A percentile compares a stretch with the other conserved stretches of the same genome.
These are phyloP conservation scores for Prionailurus bengalensis DNA, from an alignment of 2,113 vertebrate genomes.

Conservation along the genomic window DNA sequence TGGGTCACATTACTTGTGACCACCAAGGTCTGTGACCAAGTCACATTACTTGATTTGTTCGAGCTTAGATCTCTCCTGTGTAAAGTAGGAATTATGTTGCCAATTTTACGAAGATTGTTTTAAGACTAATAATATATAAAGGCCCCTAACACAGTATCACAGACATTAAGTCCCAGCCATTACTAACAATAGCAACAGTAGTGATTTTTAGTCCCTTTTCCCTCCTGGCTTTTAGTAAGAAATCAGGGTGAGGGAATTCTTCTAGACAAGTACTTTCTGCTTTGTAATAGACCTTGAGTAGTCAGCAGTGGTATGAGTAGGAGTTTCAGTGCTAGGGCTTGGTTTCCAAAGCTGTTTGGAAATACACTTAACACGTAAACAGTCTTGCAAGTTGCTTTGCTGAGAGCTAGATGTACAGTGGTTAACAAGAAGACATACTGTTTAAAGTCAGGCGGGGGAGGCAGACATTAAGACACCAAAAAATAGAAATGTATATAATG, in stretches of 20 bases:
- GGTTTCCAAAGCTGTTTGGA: constrained; percentile 44
- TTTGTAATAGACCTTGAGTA: neutral
- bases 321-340: neutral
- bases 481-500: neutral
- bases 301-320: neutral
- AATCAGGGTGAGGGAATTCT: neutral
- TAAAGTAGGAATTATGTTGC: neutral
- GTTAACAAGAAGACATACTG: neutral
- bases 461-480: neutral
- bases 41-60: neutral
- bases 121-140: neutral
- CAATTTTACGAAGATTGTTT: constrained; percentile 1
- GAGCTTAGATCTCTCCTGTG: neutral
- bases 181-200: neutral
- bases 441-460: neutral
- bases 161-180: neutral
- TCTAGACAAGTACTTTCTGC: neutral
- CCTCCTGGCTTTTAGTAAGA: neutral
- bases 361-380: neutral
- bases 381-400: neutral
- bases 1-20: neutral
- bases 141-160: neutral
- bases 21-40: neutral
- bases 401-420: neutral
- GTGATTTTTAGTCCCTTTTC: neutral